Base-by-base conservation (phyloP, 2,888 invertebrate genomes). In the Pristionchus entomophagus region DNA sequence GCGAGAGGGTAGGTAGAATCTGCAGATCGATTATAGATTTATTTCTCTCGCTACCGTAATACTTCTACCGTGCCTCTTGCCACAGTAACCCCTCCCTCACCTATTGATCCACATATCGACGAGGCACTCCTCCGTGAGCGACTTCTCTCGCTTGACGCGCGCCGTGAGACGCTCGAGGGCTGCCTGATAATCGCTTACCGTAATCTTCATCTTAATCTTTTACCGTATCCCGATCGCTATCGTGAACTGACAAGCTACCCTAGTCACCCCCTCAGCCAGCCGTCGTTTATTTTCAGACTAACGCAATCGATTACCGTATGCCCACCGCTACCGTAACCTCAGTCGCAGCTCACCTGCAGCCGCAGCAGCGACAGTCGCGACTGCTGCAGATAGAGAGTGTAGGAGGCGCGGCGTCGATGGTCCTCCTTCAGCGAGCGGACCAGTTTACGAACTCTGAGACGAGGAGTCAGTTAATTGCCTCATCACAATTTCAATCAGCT, bases 351-450 rank as follows among this genome's bases (percentile, higher is more conserved):
- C 22, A 51, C 84, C 84, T 84, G 69, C 38, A 53, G 69, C 65
- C 84, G 19, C 69, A 97, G 94, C 69, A 97, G 94, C 81, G 96
- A 96, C 93, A 97, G 96, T 51, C 96, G 95, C 92, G 96, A 96
- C 89, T 96, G 95, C 89, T 96, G 96, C 90, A 97, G 95, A 94
- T 97, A 97, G 69, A 96, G 96, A 82, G 96, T 95, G 93, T 97
- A 97, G 65, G 96, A 96, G n/a, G 96, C 95, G 59, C 97, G 95
- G 88, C 95, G 95, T 86, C 96, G 95, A 93, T 96, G 96, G 92
- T 97, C 97, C 80, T 96, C 96, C 91, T 95, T 95, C 89, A 97
- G 94, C 59, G 96, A 96, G 88, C 95, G 95, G 90, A 97, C 95
- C 86, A 97, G 94, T 93, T 96, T 96, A 87, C 95, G 95, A 92